Conservation (phyloP, 2,888 invertebrate genomes). For the Rapana venosa region DNA sequence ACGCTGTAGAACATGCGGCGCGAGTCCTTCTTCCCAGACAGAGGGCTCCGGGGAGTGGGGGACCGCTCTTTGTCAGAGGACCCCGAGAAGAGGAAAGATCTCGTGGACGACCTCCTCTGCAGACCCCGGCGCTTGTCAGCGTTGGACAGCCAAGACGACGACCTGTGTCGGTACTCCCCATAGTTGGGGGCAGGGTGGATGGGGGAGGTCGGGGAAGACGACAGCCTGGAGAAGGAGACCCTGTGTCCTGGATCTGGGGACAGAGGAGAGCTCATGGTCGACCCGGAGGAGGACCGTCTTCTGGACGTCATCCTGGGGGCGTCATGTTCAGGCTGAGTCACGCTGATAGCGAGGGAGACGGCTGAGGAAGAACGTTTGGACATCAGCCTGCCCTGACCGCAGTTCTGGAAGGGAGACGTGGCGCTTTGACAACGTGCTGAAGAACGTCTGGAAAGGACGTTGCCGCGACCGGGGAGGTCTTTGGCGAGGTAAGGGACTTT, state of each 20-base stretch:
- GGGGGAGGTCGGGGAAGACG: neutral
- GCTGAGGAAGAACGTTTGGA: conserved; percentile 17
- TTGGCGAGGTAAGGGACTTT: neutral
- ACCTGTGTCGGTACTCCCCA: neutral
- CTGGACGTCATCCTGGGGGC: neutral
- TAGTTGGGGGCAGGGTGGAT: neutral
- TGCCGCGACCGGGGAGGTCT: neutral
- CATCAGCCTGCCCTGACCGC: too few species aligned
- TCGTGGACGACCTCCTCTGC: conserved; percentile 14
- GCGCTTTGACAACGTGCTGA: neutral
- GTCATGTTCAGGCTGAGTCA: neutral
- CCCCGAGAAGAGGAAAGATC: neutral
- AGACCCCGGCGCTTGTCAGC: neutral
- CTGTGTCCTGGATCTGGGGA: neutral
- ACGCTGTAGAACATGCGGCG: neutral
- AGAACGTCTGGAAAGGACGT: neutral
- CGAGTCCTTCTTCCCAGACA: neutral
- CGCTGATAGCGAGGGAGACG: neutral
- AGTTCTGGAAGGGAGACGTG: neutral
- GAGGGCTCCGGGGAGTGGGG: neutral
- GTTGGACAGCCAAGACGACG: neutral
- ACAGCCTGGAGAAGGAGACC: neutral
- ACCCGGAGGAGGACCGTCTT: neutral
- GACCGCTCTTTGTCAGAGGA: neutral
- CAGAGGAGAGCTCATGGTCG: neutral